These are phyloP conservation scores for Teleiodes luculella DNA, from an alignment of 2,888 invertebrate species.

Conservation along the genomic window DNA sequence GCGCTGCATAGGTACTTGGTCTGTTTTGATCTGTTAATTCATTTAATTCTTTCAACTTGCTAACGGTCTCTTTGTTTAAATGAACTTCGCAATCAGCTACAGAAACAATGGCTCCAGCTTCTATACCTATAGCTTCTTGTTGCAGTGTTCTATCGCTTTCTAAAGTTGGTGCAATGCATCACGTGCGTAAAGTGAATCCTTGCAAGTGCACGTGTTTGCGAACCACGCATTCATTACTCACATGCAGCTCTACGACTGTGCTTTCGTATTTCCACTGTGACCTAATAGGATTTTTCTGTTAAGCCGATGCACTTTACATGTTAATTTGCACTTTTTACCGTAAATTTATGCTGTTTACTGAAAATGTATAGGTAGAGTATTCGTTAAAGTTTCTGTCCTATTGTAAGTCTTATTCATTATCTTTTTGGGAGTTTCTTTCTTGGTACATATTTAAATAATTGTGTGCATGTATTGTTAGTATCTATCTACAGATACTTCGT, in stretches of 20 bases:
- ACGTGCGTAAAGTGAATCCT: conserved; percentile 47
- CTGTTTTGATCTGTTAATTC: neutral
- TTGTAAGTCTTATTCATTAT: too few species aligned
- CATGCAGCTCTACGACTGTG: conserved; percentile 4
- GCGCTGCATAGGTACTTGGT: too few species aligned
- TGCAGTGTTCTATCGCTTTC: neutral
- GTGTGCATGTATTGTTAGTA: too few species aligned
- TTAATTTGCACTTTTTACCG: too few species aligned
- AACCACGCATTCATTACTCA: conserved; percentile 38
- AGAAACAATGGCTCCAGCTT: neutral
- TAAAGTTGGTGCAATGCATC: conserved; percentile 18
- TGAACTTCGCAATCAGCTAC: neutral
- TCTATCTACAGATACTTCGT: too few species aligned
- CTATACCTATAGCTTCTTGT: neutral
- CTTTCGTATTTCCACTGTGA: conserved; percentile 6
- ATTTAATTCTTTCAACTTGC: neutral
- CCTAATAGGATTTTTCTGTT: conserved; percentile 21
- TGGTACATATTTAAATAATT: too few species aligned
- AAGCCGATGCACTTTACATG: neutral
- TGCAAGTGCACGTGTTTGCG: conserved; percentile 31
- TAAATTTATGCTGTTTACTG: too few species aligned
- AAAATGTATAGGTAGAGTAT: too few species aligned
- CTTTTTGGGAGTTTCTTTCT: too few species aligned
- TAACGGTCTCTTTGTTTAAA: neutral
- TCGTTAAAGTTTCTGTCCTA: too few species aligned